Conservation (phyloP, 2,888 invertebrate species). For the Fragum whitleyi region DNA sequence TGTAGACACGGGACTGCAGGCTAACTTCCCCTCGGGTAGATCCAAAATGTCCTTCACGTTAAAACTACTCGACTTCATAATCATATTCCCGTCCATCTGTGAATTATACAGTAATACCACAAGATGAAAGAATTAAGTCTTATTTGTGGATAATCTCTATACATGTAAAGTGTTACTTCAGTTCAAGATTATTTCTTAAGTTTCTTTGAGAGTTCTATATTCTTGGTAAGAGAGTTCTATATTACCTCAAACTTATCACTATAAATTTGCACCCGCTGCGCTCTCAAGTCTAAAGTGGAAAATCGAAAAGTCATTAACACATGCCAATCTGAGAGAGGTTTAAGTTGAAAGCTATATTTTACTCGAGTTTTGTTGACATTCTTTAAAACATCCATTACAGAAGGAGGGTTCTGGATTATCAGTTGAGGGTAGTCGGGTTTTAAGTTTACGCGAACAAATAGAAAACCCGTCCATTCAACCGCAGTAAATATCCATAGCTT, state of each 20-base stretch:
- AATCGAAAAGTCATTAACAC: slow-evolving; percentile 68
- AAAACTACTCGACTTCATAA: slow-evolving; percentile 91
- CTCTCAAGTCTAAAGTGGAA: slow-evolving; percentile 53
- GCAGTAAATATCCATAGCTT: neutral
- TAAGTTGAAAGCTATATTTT: slow-evolving; percentile 65
- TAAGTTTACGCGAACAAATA: slow-evolving; percentile 21
- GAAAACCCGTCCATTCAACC: neutral
- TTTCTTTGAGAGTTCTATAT: neutral
- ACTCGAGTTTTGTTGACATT: slow-evolving; percentile 65
- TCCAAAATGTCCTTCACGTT: slow-evolving; percentile 97
- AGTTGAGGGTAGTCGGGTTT: slow-evolving; percentile 7
- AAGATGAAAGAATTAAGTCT: neutral
- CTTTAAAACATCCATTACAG: slow-evolving; percentile 45
- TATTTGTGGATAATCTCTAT: neutral
- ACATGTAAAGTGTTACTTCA: neutral
- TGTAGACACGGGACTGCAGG: slow-evolving; percentile 68
- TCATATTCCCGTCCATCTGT: slow-evolving; percentile 86
- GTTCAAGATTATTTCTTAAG: slow-evolving; percentile 1
- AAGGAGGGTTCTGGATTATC: slow-evolving; percentile 35
- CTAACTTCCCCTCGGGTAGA: slow-evolving; percentile 89
- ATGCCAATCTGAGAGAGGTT: slow-evolving; percentile 62
- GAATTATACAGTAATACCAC: slow-evolving; percentile 6
- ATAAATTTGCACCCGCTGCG: slow-evolving; percentile 64
- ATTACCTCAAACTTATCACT: slow-evolving; percentile 40
- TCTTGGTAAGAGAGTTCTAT: slow-evolving; percentile 11